phyloP scores from a whole-genome alignment of 2,113 vertebrate genomes.

The Saccopteryx leptura region DNA sequence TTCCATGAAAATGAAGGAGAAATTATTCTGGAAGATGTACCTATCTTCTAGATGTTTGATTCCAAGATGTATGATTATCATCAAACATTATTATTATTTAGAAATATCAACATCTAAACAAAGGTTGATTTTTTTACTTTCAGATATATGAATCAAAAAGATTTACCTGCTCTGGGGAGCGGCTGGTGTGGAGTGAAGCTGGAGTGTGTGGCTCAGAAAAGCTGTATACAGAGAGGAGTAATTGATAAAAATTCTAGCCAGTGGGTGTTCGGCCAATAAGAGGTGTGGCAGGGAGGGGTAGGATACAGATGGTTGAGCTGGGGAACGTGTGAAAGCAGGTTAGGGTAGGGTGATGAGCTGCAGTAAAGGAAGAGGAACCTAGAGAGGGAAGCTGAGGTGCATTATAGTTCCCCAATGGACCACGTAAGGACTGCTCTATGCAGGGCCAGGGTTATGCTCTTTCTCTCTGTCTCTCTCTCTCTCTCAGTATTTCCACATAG shows the following conservation, averaged over 20 bases:
- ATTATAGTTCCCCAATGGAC: accelerated
- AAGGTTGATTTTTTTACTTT: no score
- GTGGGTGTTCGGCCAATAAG: background rate
- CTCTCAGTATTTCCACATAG: background rate
- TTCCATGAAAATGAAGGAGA: background rate
- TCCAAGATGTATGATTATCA: background rate
- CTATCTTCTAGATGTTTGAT: background rate
- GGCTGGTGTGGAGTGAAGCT: background rate
- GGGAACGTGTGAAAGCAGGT: background rate
- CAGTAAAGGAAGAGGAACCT: background rate
- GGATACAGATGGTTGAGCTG: background rate
- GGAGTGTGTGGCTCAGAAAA: background rate
- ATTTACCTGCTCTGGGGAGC: background rate
- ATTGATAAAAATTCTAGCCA: no score
- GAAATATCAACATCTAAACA: background rate
- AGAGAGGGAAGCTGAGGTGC: background rate
- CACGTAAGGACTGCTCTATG: background rate
- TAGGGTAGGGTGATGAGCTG: no score
- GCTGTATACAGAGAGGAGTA: accelerated
- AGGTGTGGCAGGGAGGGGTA: no score
- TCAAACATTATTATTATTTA: background rate
- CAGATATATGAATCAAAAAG: background rate
- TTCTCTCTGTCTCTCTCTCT: background rate
- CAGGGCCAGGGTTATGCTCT: background rate
- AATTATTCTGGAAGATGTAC: background rate